phyloP scores from a whole-genome alignment of 2,113 vertebrate genomes.

The Nanger granti region DNA sequence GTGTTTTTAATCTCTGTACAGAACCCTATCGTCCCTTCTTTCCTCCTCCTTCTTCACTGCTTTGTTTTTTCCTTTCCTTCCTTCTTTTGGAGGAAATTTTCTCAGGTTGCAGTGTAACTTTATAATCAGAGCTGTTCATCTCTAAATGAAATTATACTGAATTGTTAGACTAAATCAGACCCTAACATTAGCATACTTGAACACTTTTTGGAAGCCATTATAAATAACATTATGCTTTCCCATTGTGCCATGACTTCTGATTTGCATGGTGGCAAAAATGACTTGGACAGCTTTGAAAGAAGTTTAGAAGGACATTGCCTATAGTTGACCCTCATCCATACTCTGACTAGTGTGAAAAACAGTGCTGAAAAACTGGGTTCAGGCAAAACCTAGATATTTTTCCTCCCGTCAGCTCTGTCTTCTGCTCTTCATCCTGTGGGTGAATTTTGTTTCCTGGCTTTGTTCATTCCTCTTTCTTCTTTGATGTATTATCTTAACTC shows the following conservation, averaged over 20 bases:
- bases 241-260: background rate
- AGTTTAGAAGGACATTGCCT: background rate
- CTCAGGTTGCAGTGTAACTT: background rate
- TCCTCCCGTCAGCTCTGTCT: background rate
- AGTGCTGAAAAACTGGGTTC: background rate
- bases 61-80: background rate
- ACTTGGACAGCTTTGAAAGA: background rate
- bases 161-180: background rate
- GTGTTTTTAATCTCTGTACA: background rate
- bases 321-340: fast-evolving
- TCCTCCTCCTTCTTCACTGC: background rate
- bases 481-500: background rate
- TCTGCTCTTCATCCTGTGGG: background rate
- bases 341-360: background rate
- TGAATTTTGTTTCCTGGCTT: background rate
- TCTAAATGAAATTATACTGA: background rate
- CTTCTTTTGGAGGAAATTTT: background rate
- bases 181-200: background rate
- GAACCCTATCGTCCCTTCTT: background rate
- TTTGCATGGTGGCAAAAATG: background rate
- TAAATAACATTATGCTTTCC: background rate
- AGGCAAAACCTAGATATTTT: background rate
- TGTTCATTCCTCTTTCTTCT: background rate
- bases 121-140: background rate
- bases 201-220: background rate